A percentile compares a stretch with the other conserved stretches of the same genome.
Evolutionary conservation across 1,140 invertebrate genomes (phyloP).

Genomic region (Ooceraea biroi): DNA sequence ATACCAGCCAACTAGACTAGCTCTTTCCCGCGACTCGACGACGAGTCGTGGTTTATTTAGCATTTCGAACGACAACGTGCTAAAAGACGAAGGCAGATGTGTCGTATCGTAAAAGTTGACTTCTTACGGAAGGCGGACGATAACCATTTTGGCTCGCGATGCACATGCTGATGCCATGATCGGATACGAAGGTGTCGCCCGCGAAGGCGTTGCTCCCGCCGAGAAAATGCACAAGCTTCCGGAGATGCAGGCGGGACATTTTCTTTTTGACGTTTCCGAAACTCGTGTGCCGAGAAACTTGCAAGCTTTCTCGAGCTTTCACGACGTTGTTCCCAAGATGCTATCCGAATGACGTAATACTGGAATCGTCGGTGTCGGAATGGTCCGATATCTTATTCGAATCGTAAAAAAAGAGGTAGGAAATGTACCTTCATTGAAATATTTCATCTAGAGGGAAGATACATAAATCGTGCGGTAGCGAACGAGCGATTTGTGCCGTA

Average conservation of each 20-base stretch:
- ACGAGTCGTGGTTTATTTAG: slow-evolving; percentile 49
- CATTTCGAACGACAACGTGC: neutral
- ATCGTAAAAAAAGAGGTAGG: neutral
- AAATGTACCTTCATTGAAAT: neutral
- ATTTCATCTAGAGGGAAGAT: neutral
- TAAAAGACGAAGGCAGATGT: slow-evolving; percentile 27
- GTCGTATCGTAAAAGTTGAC: slow-evolving; percentile 37
- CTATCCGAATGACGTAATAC: no score
- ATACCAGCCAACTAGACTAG: neutral
- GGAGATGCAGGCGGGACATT: neutral
- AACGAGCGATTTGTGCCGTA: neutral
- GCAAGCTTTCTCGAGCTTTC: neutral
- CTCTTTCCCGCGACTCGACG: slow-evolving; percentile 30
- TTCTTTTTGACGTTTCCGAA: neutral
- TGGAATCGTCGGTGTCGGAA: no score
- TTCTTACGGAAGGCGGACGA: neutral
- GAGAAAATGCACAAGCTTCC: neutral
- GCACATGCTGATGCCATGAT: slow-evolving; percentile 8
- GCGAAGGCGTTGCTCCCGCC: neutral
- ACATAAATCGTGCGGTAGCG: neutral
- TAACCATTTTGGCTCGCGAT: slow-evolving; percentile 43
- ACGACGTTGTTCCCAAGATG: neutral
- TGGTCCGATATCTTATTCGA: neutral
- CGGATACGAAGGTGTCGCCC: slow-evolving; percentile 3
- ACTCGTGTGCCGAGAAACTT: neutral